These are phyloP conservation scores for Choristoneura fumiferana DNA, from an alignment of 1,140 invertebrate species.

Conservation along the genomic window DNA sequence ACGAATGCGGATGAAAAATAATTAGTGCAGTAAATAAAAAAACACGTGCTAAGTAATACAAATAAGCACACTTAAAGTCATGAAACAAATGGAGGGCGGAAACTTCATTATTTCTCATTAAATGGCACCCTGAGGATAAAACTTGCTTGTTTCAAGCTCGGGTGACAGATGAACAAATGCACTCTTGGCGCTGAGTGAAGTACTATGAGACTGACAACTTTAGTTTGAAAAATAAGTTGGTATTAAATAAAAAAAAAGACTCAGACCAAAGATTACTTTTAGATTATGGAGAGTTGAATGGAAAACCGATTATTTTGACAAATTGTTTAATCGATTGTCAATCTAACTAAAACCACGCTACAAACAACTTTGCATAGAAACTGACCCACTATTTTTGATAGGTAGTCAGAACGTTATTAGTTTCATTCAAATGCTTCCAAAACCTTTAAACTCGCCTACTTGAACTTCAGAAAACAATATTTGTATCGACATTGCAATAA, in stretches of 20 bases:
- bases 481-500: no score
- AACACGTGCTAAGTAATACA: conserved; percentile 71
- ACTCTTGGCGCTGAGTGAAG: conserved; percentile 33
- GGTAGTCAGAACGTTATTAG: no score
- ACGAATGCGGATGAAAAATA: conserved; percentile 29
- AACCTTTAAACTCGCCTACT: no score
- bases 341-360: no score
- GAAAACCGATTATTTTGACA: no score
- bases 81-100: conserved; percentile 56
- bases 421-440: no score
- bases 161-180: conserved; percentile 63
- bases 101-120: conserved; percentile 74
- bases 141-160: conserved; percentile 65
- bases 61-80: conserved; percentile 69
- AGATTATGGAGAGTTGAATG: no score
- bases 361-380: no score
- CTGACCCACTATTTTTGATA: no score
- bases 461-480: no score
- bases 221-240: conserved; percentile 35
- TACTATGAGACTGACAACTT: conserved; percentile 38
- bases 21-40: conserved; percentile 46
- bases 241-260: not conserved
- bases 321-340: no score
- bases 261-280: no score
- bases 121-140: conserved; percentile 62